These are phyloP conservation scores for Pocillopora meandrina DNA, from an alignment of 92 coral and sea anemone species.

Conservation along the genomic window DNA sequence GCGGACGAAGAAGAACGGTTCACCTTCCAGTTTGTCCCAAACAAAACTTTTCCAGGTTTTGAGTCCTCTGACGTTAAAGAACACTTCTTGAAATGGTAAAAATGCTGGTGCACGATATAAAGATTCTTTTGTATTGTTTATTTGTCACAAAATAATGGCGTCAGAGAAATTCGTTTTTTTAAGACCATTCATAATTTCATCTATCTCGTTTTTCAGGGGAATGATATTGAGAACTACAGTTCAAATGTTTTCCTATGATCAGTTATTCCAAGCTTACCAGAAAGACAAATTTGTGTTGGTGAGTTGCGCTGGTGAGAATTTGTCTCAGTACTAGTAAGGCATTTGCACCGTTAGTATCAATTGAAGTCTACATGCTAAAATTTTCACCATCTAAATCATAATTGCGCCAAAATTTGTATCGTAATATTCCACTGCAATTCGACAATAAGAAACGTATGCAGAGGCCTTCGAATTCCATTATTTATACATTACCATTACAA, in stretches of 20 bases:
- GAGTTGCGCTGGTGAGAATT: constrained; percentile 5
- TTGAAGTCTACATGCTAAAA: too few species aligned
- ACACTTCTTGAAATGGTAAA: constrained; percentile 83
- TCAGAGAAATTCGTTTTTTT: background rate
- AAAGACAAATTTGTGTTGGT: constrained; percentile 93
- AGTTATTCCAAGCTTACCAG: constrained; percentile 89
- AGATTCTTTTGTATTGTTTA: background rate
- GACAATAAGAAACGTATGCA: too few species aligned
- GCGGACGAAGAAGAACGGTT: constrained; percentile 84
- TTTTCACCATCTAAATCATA: too few species aligned
- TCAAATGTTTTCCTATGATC: constrained; percentile 93
- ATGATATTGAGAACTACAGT: constrained; percentile 70
- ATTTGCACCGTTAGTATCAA: too few species aligned
- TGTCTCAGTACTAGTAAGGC: too few species aligned
- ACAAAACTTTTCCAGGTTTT: constrained; percentile 70
- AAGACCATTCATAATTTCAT: background rate
- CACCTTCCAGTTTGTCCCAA: constrained; percentile 67
- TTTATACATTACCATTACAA: too few species aligned
- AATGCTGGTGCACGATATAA: background rate
- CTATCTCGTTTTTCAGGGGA: constrained; percentile 68
- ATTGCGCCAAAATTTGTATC: too few species aligned
- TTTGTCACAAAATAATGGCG: background rate
- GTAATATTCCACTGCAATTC: too few species aligned
- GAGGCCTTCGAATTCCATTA: too few species aligned
- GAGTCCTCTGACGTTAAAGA: constrained; percentile 79